Base-by-base conservation (phyloP, 2,888 invertebrate species). In the Caenorhabditis sp. region DNA sequence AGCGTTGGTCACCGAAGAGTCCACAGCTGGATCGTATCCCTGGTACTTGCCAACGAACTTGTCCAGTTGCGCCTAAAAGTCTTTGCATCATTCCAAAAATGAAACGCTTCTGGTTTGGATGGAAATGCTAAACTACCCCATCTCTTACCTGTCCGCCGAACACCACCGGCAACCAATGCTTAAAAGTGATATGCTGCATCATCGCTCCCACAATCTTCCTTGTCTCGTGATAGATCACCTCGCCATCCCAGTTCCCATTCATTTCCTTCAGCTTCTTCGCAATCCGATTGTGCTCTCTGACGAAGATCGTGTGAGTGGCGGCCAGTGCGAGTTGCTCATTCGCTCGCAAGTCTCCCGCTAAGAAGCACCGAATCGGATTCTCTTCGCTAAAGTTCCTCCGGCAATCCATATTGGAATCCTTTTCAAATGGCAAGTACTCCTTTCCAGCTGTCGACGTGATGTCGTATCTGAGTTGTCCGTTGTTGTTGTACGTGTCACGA, bases 191-290 rank as follows among this genome's bases (percentile, higher is more conserved):
- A 89, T 96, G 96, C 92, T 99, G 98, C 94, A 97, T 95, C 93
- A 96, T 94, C n/a, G 97, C 98, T 0, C 97, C 97, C 0, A 99
- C 95, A 84, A 99, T 95, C 92, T 94, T 94, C 54, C 94, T 90
- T 2, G 93, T 90, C 89, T 94, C 86, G 88, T 98, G 96, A 92
- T 95, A 99, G 4, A 98, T 93, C 86, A 94, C 95, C 88, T 99
- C 96, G 0, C 97, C 96, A 90, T 96, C 95, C 99, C 98, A 99
- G 90, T 96, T 95, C 0, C 96, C 95, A 93, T 99, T 99, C 49
- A 96, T 93, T 61, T 94, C 93, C 84, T 95, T 95, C 12, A 99
- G 93, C 89, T 95, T 94, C 16, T 94, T 94, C 2, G 97, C 98
- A 63, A 99, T 94, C 73, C 97, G 94, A 92, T 99, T 99, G 93